Evolutionary conservation across 1,140 invertebrate genomes (phyloP).

Genomic region (Paramacrobiotus metropolitanus): DNA sequence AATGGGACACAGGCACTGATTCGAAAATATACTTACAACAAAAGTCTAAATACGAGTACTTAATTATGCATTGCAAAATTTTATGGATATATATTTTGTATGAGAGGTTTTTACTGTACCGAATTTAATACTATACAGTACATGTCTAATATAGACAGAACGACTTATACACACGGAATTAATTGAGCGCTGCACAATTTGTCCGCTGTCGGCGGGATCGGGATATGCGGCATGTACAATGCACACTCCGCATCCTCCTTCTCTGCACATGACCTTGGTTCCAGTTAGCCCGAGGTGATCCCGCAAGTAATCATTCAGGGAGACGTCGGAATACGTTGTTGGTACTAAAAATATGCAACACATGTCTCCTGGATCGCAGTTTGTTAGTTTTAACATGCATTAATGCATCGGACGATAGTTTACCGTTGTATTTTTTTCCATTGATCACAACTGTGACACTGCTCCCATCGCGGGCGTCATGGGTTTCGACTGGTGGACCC

Average conservation of each 20-base stretch:
- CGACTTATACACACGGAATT: neutral
- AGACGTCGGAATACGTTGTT: neutral
- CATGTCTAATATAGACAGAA: too few species aligned
- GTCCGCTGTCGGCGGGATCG: conserved; percentile 33
- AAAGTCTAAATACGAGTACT: conserved; percentile 5
- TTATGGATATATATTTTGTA: too few species aligned
- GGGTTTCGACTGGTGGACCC: too few species aligned
- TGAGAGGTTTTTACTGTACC: too few species aligned
- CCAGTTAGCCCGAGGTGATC: too few species aligned
- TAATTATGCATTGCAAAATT: neutral
- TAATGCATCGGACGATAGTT: too few species aligned
- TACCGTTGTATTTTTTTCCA: neutral
- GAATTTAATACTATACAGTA: too few species aligned
- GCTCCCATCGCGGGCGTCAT: too few species aligned
- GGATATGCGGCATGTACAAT: conserved; percentile 70
- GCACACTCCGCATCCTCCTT: conserved; percentile 79
- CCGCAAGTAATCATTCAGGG: neutral
- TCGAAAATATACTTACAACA: conserved; percentile 69
- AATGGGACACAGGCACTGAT: conserved; percentile 61
- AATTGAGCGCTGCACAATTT: conserved; percentile 30
- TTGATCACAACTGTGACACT: neutral
- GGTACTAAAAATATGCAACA: too few species aligned
- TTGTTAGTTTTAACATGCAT: too few species aligned
- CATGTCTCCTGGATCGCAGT: too few species aligned
- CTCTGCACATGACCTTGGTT: conserved; percentile 72